These are phyloP conservation scores for Agrotis ipsilon DNA, from an alignment of 2,888 invertebrate genomes.

Conservation along the genomic window DNA sequence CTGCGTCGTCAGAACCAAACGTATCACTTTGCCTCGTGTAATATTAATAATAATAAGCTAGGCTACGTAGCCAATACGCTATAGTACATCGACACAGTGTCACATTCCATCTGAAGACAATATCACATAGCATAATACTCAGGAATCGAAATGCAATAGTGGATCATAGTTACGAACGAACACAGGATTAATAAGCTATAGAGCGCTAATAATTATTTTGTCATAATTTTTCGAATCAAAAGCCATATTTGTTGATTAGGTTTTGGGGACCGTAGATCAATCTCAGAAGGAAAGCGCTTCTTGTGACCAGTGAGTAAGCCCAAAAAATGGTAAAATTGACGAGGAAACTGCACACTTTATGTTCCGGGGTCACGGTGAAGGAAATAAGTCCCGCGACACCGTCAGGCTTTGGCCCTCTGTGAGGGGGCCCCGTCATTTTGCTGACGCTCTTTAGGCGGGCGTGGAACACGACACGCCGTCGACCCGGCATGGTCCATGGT, in stretches of 20 bases:
- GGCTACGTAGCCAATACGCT: not conserved
- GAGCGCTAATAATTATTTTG: conserved; percentile 3
- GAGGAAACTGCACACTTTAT: no score
- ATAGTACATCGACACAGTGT: conserved; percentile 8
- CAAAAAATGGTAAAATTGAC: no score
- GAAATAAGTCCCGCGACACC: no score
- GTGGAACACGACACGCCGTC: no score
- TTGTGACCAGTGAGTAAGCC: no score
- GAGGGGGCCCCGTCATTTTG: no score
- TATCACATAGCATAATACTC: conserved; percentile 15
- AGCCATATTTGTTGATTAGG: not conserved
- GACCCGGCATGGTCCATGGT: no score
- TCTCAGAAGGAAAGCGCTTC: no score
- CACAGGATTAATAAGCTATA: conserved; percentile 7
- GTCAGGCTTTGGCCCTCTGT: no score
- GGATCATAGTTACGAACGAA: not conserved
- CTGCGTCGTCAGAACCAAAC: not conserved
- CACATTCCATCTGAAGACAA: conserved; percentile 27
- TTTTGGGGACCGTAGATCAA: no score
- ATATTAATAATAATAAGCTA: not conserved
- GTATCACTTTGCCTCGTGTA: not conserved
- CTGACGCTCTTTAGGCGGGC: no score
- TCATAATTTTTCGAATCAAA: not conserved
- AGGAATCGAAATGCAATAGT: conserved; percentile 35
- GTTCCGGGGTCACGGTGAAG: no score